A percentile compares a stretch with the other conserved stretches of the same genome.
Conservation (phyloP, 2,888 invertebrate species). For the Furcula furcula region DNA sequence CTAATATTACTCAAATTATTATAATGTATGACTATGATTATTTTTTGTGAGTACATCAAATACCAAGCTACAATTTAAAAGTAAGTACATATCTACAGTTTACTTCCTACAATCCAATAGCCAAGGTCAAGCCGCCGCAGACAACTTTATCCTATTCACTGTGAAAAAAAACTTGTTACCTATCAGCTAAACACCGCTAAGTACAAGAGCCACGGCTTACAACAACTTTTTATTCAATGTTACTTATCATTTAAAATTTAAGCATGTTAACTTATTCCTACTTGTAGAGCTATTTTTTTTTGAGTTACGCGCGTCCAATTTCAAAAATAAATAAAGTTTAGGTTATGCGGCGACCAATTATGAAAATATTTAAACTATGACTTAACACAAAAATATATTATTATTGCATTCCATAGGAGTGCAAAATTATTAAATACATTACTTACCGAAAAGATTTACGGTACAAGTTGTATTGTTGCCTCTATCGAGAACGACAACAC, state of each 20-base stretch:
- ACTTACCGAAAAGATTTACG: constrained; percentile 97
- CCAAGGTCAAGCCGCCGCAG: constrained; percentile 76
- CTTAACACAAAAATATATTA: not conserved
- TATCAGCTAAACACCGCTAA: constrained; percentile 42
- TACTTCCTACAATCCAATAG: constrained; percentile 81
- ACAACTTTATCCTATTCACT: constrained; percentile 74
- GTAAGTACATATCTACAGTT: constrained; percentile 77
- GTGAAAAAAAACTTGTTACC: constrained; percentile 67
- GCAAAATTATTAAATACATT: constrained; percentile 22
- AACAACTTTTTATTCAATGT: constrained; percentile 1
- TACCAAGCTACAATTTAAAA: constrained; percentile 80
- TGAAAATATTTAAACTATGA: not conserved
- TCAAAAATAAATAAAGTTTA: constrained; percentile 61
- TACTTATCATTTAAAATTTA: constrained; percentile 5
- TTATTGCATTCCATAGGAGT: not conserved
- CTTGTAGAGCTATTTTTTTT: constrained; percentile 38
- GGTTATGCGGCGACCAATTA: constrained; percentile 48
- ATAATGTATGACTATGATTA: constrained; percentile 54
- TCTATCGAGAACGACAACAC: constrained; percentile 96
- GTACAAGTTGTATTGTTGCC: constrained; percentile 98
- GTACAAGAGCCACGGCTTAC: constrained; percentile 12
- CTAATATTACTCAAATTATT: constrained; percentile 29
- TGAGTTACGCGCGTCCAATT: constrained; percentile 69
- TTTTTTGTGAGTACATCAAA: constrained; percentile 79
- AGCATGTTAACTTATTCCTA: too few species aligned